Conservation (phyloP, 2,888 invertebrate species). For the Phortica okadai region DNA sequence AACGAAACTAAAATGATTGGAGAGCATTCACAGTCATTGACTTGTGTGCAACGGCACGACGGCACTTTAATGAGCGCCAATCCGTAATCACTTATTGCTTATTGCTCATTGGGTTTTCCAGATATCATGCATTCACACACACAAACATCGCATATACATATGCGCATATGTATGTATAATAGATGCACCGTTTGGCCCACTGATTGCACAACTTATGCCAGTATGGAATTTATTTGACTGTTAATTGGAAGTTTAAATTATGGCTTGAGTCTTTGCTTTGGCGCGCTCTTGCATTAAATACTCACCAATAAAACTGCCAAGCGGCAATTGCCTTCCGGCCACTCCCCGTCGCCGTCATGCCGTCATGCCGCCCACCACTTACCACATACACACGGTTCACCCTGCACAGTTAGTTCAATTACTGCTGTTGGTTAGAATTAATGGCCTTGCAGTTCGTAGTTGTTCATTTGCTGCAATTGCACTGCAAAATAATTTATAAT, state of each 20-base stretch:
- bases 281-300: slow-evolving; percentile 21
- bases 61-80: slow-evolving; percentile 56
- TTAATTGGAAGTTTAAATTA: slow-evolving; percentile 69
- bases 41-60: neutral
- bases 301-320: slow-evolving; percentile 17
- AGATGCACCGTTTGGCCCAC: slow-evolving; percentile 53
- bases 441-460: slow-evolving; percentile 44
- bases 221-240: slow-evolving; percentile 64
- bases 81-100: slow-evolving; percentile 25
- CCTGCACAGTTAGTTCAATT: slow-evolving; percentile 21
- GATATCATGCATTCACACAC: slow-evolving; percentile 61
- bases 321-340: too few species aligned
- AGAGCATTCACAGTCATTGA: neutral
- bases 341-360: neutral
- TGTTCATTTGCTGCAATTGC: slow-evolving; percentile 41
- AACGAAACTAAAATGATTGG: neutral
- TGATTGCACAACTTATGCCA: slow-evolving; percentile 19
- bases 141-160: slow-evolving; percentile 16
- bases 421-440: slow-evolving; percentile 54
- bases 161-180: slow-evolving; percentile 48
- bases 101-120: slow-evolving; percentile 12
- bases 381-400: neutral
- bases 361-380: neutral
- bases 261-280: slow-evolving; percentile 59
- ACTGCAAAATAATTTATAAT: slow-evolving; percentile 66